Conservation (phyloP, 2,113 vertebrate species). For the Mirounga angustirostris region DNA sequence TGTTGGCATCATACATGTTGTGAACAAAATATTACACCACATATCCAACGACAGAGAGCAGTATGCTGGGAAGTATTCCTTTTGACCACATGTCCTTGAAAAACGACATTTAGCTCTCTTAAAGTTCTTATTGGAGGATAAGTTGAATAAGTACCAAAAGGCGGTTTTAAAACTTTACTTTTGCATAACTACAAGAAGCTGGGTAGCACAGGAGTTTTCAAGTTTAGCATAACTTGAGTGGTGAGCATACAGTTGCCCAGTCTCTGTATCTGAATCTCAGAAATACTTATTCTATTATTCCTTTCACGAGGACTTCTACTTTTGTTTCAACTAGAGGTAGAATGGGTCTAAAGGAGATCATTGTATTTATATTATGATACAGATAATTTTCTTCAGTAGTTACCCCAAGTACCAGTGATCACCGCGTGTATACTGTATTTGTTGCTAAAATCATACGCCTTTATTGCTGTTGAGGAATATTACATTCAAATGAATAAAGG, state of each 20-base stretch:
- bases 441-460: constrained; percentile 25
- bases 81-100: background rate
- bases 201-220: background rate
- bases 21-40: background rate
- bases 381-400: background rate
- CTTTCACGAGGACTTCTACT: background rate
- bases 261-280: background rate
- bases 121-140: background rate
- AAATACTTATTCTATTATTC: background rate
- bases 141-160: background rate
- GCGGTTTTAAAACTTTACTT: background rate
- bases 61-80: background rate
- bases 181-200: background rate
- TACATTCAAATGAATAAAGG: constrained; percentile 37
- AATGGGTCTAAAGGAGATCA: background rate
- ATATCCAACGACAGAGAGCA: background rate
- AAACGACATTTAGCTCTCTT: background rate
- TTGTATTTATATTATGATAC: background rate
- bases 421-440: background rate
- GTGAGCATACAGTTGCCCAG: background rate
- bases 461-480: background rate
- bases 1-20: background rate
- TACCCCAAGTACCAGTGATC: background rate
- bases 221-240: background rate
- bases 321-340: background rate